Percentiles rank a stretch among this genome's conserved stretches.
Evolutionary conservation across 2,797 vertebrate genomes (phyloP).

Genomic region (Antennarius maculatus): DNA sequence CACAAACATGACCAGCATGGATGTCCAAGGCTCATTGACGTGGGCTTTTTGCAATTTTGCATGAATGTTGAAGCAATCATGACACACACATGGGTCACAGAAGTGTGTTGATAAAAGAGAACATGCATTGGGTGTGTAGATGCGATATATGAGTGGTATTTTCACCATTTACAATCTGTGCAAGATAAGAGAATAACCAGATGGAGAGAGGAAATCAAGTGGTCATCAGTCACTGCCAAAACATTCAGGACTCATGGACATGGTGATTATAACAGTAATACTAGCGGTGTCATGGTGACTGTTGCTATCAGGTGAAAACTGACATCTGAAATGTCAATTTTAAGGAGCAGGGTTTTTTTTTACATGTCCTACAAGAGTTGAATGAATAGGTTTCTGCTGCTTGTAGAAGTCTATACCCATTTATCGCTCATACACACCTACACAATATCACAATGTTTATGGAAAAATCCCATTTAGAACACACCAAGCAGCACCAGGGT

Average conservation of each 20-base stretch:
- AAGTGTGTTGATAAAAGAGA: conserved; percentile 19
- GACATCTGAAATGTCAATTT: conserved; percentile 9
- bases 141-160: conserved; percentile 41
- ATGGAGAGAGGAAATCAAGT: conserved; percentile 59
- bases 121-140: conserved; percentile 29
- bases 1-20: conserved; percentile 10
- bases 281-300: conserved; percentile 39
- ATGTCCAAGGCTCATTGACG: not conserved
- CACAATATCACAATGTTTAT: conserved; percentile 44
- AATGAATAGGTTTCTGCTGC: conserved; percentile 6
- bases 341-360: not conserved
- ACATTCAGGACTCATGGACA: conserved; percentile 36
- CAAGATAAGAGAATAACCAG: conserved; percentile 67
- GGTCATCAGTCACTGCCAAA: conserved; percentile 50
- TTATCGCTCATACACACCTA: not conserved
- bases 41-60: conserved; percentile 2
- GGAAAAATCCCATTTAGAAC: conserved; percentile 34
- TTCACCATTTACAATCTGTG: conserved; percentile 37
- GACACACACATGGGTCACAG: not conserved
- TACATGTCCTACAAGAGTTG: not conserved
- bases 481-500: conserved; percentile 25
- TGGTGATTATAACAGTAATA: conserved; percentile 43
- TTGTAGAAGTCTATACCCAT: not conserved
- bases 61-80: conserved; percentile 6
- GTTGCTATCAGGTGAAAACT: conserved; percentile 44